Evolutionary conservation across 2,888 invertebrate species (phyloP).

Genomic region (Allophyes oxyacanthae): DNA sequence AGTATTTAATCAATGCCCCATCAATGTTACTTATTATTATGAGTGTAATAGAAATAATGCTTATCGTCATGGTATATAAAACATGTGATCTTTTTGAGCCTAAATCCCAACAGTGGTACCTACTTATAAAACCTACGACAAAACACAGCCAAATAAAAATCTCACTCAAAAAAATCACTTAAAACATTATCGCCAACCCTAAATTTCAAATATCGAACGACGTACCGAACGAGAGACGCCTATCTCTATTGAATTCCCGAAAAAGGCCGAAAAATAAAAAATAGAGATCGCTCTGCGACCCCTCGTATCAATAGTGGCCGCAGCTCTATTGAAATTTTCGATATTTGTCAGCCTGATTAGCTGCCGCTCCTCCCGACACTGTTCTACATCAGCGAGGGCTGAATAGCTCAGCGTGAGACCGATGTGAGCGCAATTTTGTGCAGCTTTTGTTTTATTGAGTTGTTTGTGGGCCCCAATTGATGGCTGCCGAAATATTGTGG

Average conservation of each 20-base stretch:
- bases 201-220: conserved; percentile 82
- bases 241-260: conserved; percentile 87
- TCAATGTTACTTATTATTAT: too few relatives aligned
- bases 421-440: conserved; percentile 67
- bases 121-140: too few relatives aligned
- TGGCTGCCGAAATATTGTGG: conserved; percentile 31
- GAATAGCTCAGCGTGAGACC: conserved; percentile 83
- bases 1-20: too few relatives aligned
- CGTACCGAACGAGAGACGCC: conserved; percentile 81
- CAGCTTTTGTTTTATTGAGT: conserved; percentile 63
- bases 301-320: conserved; percentile 78
- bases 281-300: conserved; percentile 63
- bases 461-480: conserved; percentile 40
- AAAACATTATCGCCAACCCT: conserved; percentile 68
- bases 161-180: not conserved
- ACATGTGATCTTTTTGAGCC: too few relatives aligned
- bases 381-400: conserved; percentile 67
- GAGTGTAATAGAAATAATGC: too few relatives aligned
- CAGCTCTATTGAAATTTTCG: conserved; percentile 80
- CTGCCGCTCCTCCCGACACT: conserved; percentile 74
- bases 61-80: too few relatives aligned
- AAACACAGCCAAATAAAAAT: not conserved
- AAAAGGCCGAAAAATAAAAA: conserved; percentile 84
- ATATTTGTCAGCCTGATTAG: conserved; percentile 89
- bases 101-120: too few relatives aligned